Conservation (phyloP, 2,113 vertebrate genomes). For the Odocoileus virginianus region DNA sequence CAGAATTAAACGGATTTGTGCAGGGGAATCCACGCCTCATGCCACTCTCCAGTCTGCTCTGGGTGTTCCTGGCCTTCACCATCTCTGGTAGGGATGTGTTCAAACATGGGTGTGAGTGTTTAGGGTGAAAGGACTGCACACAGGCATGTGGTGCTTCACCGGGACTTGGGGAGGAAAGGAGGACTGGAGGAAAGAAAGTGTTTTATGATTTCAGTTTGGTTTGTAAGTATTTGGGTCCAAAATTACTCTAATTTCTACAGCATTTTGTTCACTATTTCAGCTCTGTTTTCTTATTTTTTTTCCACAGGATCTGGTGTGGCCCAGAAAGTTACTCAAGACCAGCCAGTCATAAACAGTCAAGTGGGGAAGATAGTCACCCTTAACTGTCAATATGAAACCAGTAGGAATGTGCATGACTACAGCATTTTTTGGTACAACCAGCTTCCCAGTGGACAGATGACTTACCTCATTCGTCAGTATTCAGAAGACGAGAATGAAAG, state of each 20-base stretch:
- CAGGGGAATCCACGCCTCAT: neutral
- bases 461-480: neutral
- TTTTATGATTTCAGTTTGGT: neutral
- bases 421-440: neutral
- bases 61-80: neutral
- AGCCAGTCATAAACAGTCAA: accelerated
- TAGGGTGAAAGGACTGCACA: neutral
- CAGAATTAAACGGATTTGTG: neutral
- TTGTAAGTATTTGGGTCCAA: neutral
- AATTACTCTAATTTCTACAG: neutral
- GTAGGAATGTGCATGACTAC: accelerated
- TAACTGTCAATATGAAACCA: neutral
- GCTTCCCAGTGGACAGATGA: neutral
- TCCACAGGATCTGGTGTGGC: neutral
- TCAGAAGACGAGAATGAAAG: neutral
- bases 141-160: accelerated
- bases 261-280: neutral
- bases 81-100: neutral
- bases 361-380: neutral
- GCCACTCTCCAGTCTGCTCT: accelerated
- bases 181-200: too few relatives aligned
- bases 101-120: accelerated
- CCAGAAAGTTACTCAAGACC: neutral
- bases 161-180: neutral
- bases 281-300: neutral